A percentile compares a stretch with the other conserved stretches of the same genome.
These are phyloP conservation scores for Chloroceryle aenea DNA, from an alignment of 2,113 vertebrate species.

Conservation along the genomic window DNA sequence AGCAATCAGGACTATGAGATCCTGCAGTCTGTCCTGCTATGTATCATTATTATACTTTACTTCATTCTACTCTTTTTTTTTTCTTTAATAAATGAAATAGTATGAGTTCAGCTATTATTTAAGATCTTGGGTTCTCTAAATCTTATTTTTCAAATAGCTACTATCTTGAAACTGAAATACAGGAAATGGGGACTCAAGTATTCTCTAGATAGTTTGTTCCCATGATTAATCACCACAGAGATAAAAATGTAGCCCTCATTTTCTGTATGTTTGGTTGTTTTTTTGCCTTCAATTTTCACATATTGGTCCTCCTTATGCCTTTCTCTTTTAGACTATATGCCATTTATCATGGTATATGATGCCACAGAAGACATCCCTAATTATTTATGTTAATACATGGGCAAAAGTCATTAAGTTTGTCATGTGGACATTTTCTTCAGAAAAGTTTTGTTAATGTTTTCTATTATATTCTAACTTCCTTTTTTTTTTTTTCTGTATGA, in stretches of 20 bases:
- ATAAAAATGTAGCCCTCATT: not conserved
- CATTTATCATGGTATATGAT: not conserved
- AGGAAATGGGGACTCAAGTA: not conserved
- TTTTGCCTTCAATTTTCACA: not conserved
- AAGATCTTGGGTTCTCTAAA: not conserved
- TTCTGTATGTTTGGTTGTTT: not conserved
- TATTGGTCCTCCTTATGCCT: not conserved
- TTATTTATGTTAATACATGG: not conserved
- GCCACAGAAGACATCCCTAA: not conserved
- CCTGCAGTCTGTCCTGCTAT: not conserved
- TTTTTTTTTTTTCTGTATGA: not conserved
- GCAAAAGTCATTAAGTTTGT: not conserved
- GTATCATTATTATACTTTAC: not conserved
- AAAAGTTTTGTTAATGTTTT: not conserved
- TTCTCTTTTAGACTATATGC: not conserved
- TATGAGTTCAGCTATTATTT: not conserved
- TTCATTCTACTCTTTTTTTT: not conserved
- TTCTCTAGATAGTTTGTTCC: not conserved
- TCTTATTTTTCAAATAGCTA: not conserved
- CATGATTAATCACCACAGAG: not conserved
- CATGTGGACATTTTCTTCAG: not conserved
- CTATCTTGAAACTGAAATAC: not conserved
- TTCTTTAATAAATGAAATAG: not conserved
- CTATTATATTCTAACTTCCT: not conserved
- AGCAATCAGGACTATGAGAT: not conserved